Conservation (phyloP, 1,140 invertebrate species). For the Doryteuthis pealeii region DNA sequence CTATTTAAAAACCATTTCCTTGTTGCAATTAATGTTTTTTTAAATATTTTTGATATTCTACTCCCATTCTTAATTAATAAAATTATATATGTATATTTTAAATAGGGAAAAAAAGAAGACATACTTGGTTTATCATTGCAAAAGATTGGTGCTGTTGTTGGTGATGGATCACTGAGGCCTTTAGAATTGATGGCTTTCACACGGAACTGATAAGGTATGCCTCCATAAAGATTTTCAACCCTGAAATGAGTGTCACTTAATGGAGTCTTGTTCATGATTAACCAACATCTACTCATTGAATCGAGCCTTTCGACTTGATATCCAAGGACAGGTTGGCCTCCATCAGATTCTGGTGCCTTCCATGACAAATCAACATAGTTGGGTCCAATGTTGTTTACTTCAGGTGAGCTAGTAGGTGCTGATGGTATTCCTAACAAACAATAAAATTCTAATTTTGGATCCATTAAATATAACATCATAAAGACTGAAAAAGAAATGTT, state of each 20-base stretch:
- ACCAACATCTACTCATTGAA: constrained; percentile 71
- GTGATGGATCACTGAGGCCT: constrained; percentile 87
- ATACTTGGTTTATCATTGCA: constrained; percentile 84
- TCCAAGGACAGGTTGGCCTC: constrained; percentile 81
- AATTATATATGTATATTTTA: too few relatives aligned
- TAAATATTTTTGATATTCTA: too few relatives aligned
- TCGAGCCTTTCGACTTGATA: constrained; percentile 75
- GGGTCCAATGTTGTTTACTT: constrained; percentile 85
- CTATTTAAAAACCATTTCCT: too few relatives aligned
- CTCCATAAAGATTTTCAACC: constrained; percentile 76
- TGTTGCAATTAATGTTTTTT: too few relatives aligned
- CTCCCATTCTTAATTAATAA: too few relatives aligned
- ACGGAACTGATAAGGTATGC: constrained; percentile 91
- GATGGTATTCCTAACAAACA: constrained; percentile 42
- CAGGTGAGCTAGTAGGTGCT: constrained; percentile 42
- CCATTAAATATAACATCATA: too few relatives aligned
- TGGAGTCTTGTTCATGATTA: constrained; percentile 83
- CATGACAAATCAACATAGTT: constrained; percentile 92
- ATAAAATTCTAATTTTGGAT: not conserved
- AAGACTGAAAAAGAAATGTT: too few relatives aligned
- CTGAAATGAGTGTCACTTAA: constrained; percentile 85
- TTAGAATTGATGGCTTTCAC: constrained; percentile 97
- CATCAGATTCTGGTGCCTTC: constrained; percentile 97
- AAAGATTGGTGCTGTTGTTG: constrained; percentile 62
- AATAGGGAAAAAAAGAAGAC: too few relatives aligned